Evolutionary conservation across 2,113 vertebrate genomes (phyloP).

Genomic region (Carettochelys insculpta): DNA sequence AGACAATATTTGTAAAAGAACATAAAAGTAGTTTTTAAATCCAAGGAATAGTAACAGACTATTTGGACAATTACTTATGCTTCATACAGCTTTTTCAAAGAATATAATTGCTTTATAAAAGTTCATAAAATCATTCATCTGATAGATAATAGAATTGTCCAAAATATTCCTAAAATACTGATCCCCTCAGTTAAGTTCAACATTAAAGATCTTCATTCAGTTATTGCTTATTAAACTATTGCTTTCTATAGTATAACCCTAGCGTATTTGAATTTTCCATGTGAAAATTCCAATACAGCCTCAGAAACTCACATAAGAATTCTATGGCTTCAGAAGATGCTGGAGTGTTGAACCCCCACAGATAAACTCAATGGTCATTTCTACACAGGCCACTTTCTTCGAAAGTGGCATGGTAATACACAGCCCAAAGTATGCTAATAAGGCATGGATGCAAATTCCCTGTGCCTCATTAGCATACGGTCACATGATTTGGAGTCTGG

Average conservation of each 20-base stretch:
- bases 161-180: conserved; percentile 15
- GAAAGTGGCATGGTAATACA: too few species aligned
- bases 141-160: background rate
- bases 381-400: too few species aligned
- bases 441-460: too few species aligned
- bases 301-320: background rate
- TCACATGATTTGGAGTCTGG: too few species aligned
- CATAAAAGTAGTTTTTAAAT: background rate
- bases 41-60: background rate
- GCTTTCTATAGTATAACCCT: background rate
- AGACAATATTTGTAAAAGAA: background rate
- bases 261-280: background rate
- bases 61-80: background rate
- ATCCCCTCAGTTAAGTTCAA: background rate
- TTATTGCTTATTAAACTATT: background rate
- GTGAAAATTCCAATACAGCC: background rate
- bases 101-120: background rate
- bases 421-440: too few species aligned
- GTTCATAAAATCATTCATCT: conserved; percentile 24
- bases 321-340: background rate
- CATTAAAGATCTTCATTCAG: background rate
- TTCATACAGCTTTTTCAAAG: background rate
- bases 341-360: background rate
- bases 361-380: too few species aligned
- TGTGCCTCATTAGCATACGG: too few species aligned